Percentiles rank a stretch among this genome's conserved stretches.
These are phyloP conservation scores for Sinelater perroti DNA, from an alignment of 2,888 invertebrate genomes.

Conservation along the genomic window DNA sequence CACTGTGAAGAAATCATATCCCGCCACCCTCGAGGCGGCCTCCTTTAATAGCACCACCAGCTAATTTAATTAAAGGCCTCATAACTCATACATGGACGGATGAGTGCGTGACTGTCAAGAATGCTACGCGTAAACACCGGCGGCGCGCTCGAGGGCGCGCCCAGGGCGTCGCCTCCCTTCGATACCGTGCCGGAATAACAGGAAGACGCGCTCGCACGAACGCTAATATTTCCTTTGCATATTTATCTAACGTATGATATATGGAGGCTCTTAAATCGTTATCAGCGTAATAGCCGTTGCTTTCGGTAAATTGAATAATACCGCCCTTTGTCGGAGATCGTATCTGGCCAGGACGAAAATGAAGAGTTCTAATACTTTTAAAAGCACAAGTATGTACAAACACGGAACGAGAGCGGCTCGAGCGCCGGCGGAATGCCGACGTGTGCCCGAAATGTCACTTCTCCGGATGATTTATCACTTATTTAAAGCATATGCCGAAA, in stretches of 20 bases:
- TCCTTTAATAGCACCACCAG: slow-evolving; percentile 28
- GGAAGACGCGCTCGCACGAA: slow-evolving; percentile 37
- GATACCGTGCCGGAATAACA: slow-evolving; percentile 36
- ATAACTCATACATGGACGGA: slow-evolving; percentile 48
- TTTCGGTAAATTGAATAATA: slow-evolving; percentile 38
- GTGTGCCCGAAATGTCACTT: no score
- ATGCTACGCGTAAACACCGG: slow-evolving; percentile 33
- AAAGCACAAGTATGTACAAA: slow-evolving; percentile 24
- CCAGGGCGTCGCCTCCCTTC: slow-evolving; percentile 38
- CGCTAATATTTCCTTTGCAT: slow-evolving; percentile 39
- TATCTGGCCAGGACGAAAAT: slow-evolving; percentile 25
- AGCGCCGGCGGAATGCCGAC: slow-evolving; percentile 5
- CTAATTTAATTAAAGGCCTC: slow-evolving; percentile 49
- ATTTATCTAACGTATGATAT: slow-evolving; percentile 37
- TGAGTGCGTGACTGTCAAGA: slow-evolving; percentile 44
- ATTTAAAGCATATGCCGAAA: no score
- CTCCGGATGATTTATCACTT: no score
- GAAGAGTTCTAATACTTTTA: slow-evolving; percentile 27
- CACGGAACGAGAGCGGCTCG: slow-evolving; percentile 13
- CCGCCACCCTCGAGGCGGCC: slow-evolving; percentile 14
- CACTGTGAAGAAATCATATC: no score
- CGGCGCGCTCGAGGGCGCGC: slow-evolving; percentile 34
- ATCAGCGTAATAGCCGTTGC: slow-evolving; percentile 34
- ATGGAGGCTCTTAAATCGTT: slow-evolving; percentile 36
- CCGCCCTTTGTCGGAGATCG: slow-evolving; percentile 29